Evolutionary conservation across 1,140 invertebrate genomes (phyloP), one percentile per base, ranked within the genome.

Genomic region (Pseudomyrmex concolor): DNA sequence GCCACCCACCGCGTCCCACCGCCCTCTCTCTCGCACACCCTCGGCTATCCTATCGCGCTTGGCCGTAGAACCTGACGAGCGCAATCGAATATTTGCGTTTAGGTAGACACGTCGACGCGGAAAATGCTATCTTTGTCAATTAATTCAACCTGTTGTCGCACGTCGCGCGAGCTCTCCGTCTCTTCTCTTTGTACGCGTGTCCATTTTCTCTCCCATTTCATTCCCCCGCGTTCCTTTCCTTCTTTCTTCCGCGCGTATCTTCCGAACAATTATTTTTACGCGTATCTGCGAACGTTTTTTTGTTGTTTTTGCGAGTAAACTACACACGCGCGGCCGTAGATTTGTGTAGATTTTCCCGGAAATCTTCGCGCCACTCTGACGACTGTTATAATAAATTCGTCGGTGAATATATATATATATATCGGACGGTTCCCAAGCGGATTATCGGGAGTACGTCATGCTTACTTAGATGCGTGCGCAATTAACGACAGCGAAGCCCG

Each of bases 51-150:
- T 77, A 68, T 78, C 85, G 85, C 86, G 78, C 67, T 67, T 63
- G 60, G 85, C 63, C 87, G 88, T 88, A 86, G 73, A 73, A 84
- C 86, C 84, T 76, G 73, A 67, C 73, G 89, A 54, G 78, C 81
- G 86, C 90, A 90, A 90, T 91, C 91, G 92, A 93, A 93, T 93
- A 93, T 93, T 93, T 92, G 92, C 90, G 89, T 93, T 93, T 89
- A 90, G 90, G 87, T 86, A 90, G 90, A 85, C 89, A 92, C 90
- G 91, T 89, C 89, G 88, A 92, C 88, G 90, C 90, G 92, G 89
- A 93, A 93, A 94, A 93, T 92, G 88, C 92, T 93, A 92, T 94
- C 92, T 93, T 94, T 93, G 91, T 93, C 91, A 93, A 94, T 94
- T 93, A 93, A 93, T 94, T 93, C 91, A 92, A 93, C 92, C 90